Percentiles rank a stretch among this genome's conserved stretches.
These are phyloP conservation scores for Mystacornis crossleyi DNA, from an alignment of 2,113 vertebrate species.

Conservation along the genomic window DNA sequence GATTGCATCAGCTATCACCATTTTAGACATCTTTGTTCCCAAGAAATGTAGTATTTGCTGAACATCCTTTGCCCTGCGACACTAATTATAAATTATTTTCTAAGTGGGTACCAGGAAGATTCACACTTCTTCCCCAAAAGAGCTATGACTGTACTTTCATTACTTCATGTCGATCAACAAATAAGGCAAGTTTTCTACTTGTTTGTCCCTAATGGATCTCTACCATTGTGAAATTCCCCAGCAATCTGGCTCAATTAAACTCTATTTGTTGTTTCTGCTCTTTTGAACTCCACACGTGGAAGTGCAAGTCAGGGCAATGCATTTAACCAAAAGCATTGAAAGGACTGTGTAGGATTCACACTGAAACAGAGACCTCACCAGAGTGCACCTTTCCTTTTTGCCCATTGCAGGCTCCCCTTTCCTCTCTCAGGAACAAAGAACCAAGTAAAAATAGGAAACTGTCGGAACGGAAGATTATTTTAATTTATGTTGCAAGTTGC, in stretches of 20 bases:
- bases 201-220: neutral
- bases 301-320: neutral
- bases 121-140: neutral
- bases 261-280: neutral
- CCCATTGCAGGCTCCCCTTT: neutral
- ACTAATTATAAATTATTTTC: neutral
- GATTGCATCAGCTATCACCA: neutral
- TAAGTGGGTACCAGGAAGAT: neutral
- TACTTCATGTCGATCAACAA: neutral
- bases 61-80: neutral
- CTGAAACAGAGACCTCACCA: neutral
- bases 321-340: neutral
- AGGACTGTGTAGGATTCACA: neutral
- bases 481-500: conserved; percentile 11
- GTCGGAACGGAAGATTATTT: neutral
- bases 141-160: neutral
- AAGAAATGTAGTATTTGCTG: neutral
- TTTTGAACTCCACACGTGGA: neutral
- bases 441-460: neutral
- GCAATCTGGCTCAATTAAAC: neutral
- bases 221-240: neutral
- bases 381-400: neutral
- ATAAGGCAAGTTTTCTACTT: neutral
- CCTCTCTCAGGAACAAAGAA: neutral
- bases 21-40: neutral